Evolutionary conservation across 2,888 invertebrate genomes (phyloP).

Genomic region (Leuctra nigra): DNA sequence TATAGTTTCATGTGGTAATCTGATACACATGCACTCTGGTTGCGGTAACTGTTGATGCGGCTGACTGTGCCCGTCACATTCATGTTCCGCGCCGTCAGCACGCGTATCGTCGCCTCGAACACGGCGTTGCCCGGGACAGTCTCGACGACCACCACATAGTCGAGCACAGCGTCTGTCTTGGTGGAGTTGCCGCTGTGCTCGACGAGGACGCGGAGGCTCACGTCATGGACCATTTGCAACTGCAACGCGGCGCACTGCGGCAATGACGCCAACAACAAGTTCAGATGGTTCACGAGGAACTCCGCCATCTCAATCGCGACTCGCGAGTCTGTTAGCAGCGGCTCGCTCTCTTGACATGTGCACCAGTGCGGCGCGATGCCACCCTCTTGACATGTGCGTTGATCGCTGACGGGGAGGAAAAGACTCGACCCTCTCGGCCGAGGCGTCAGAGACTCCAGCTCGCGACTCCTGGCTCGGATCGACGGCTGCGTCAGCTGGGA

Average conservation of each 20-base stretch:
- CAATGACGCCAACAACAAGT: constrained; percentile 52
- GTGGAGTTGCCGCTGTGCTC: neutral
- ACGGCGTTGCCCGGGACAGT: constrained; percentile 61
- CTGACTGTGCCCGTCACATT: constrained; percentile 56
- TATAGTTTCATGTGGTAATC: constrained; percentile 36
- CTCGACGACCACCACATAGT: constrained; percentile 56
- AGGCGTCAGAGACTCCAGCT: neutral
- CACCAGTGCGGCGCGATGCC: constrained; percentile 82
- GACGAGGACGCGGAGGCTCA: neutral
- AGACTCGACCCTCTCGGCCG: constrained; percentile 34
- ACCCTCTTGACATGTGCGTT: constrained; percentile 70
- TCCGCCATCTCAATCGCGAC: constrained; percentile 52
- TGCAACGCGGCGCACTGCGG: constrained; percentile 51
- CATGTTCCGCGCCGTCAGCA: constrained; percentile 32
- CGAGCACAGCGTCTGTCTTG: constrained; percentile 38
- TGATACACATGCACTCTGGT: constrained; percentile 38
- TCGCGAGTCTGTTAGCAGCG: constrained; percentile 47
- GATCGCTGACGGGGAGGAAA: constrained; percentile 37
- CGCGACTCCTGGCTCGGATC: neutral
- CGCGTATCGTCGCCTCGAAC: constrained; percentile 72
- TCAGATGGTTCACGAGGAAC: constrained; percentile 58
- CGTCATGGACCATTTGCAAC: neutral
- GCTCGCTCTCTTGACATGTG: constrained; percentile 66
- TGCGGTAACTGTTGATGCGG: constrained; percentile 39
- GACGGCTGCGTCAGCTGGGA: neutral